A percentile compares a stretch with the other conserved stretches of the same genome.
Evolutionary conservation across 2,113 vertebrate species (phyloP).

Genomic region (Variabilichromis moorii): DNA sequence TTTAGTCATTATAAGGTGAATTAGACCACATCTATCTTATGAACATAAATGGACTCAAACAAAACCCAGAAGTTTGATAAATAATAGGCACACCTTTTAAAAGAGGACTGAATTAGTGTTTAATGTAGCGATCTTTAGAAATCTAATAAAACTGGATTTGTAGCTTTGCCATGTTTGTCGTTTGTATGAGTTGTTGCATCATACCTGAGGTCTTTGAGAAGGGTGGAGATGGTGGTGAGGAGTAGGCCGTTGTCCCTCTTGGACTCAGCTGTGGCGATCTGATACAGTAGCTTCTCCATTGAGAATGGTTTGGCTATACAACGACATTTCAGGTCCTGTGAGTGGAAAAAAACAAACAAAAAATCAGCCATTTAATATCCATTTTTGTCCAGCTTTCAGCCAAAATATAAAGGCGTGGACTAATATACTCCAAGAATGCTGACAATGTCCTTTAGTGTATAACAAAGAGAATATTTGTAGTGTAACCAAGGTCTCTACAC

Average conservation of each 20-base stretch:
- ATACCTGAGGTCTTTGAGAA: slow-evolving; percentile 97
- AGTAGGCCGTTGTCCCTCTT: slow-evolving; percentile 94
- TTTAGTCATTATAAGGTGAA: not conserved
- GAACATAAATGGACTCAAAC: not conserved
- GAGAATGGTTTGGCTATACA: slow-evolving; percentile 96
- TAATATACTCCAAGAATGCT: not conserved
- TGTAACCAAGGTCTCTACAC: not conserved
- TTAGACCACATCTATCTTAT: not conserved
- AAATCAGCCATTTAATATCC: not conserved
- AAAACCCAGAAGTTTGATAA: not conserved
- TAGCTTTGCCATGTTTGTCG: not conserved
- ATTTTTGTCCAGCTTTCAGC: not conserved
- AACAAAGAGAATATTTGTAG: not conserved
- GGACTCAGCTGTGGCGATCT: slow-evolving; percentile 93
- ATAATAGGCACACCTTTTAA: not conserved
- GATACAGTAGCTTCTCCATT: slow-evolving; percentile 99
- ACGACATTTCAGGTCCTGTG: slow-evolving; percentile 93
- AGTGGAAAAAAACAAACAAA: not conserved
- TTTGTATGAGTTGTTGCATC: not conserved
- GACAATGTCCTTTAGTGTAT: not conserved
- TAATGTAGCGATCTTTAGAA: not conserved
- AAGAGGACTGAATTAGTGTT: not conserved
- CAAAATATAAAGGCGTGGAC: not conserved
- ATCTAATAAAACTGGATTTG: not conserved
- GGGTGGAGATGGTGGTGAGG: slow-evolving; percentile 89